Evolutionary conservation across 2,888 invertebrate species (phyloP).

Genomic region (Hoplodrina blanda): DNA sequence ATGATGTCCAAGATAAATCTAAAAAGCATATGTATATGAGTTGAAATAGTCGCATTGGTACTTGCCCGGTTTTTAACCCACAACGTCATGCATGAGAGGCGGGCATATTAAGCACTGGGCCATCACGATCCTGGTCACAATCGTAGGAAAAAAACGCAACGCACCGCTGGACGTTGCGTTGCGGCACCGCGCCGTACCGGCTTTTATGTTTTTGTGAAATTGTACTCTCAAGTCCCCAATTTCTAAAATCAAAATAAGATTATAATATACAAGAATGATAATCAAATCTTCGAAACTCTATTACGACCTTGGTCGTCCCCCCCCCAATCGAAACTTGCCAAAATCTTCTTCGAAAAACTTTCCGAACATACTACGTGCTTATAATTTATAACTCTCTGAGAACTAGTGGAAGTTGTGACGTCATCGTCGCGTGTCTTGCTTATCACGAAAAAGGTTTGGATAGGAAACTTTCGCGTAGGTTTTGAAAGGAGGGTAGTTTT

Average conservation of each 20-base stretch:
- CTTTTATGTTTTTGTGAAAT: too few species aligned
- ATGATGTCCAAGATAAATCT: too few species aligned
- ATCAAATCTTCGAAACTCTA: conserved; percentile 42
- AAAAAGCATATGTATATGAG: too few species aligned
- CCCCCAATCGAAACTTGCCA: conserved; percentile 38
- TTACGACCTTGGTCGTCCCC: conserved; percentile 25
- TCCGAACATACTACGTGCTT: conserved; percentile 42
- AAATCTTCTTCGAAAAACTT: conserved; percentile 43
- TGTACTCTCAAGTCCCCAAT: not conserved
- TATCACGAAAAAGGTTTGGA: conserved; percentile 40
- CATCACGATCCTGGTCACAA: too few species aligned
- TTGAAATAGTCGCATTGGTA: too few species aligned
- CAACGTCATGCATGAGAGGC: too few species aligned
- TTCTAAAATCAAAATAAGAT: conserved; percentile 23
- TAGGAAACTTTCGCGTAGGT: conserved; percentile 20
- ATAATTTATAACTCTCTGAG: conserved; percentile 48
- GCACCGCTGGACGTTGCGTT: too few species aligned
- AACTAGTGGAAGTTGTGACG: conserved; percentile 34
- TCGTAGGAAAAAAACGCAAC: too few species aligned
- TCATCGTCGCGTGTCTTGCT: conserved; percentile 34
- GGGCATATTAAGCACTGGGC: too few species aligned
- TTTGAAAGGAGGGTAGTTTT: conserved; percentile 13
- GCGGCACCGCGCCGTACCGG: too few species aligned
- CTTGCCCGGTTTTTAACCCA: too few species aligned
- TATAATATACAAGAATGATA: too few species aligned